These are phyloP conservation scores for Volucella inanis DNA, from an alignment of 2,888 invertebrate species.

Conservation along the genomic window DNA sequence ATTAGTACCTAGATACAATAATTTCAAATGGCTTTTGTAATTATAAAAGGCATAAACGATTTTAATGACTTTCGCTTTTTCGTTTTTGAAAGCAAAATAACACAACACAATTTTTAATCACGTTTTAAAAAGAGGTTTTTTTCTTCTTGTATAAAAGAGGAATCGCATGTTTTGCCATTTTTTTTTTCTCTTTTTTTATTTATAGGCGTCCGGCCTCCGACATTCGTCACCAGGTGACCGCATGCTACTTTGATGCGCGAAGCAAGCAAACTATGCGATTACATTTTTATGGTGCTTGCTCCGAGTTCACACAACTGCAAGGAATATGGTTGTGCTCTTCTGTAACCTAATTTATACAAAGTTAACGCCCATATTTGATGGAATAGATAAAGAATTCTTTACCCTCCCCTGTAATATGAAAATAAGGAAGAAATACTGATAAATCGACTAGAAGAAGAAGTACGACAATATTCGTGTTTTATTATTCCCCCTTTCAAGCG, in stretches of 20 bases:
- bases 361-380: conserved; percentile 67
- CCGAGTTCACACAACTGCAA: conserved; percentile 48
- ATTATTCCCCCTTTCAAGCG: neutral
- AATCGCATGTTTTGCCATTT: conserved; percentile 13
- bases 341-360: conserved; percentile 24
- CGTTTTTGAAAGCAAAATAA: conserved; percentile 2
- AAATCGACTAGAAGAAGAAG: conserved; percentile 7
- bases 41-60: neutral
- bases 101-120: conserved; percentile 29
- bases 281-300: conserved; percentile 66
- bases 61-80: conserved; percentile 10
- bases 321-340: conserved; percentile 65
- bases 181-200: conserved; percentile 53
- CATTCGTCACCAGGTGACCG: conserved; percentile 57
- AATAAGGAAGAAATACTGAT: conserved; percentile 45
- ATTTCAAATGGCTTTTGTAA: neutral
- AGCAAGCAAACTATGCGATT: conserved; percentile 72
- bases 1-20: neutral
- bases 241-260: conserved; percentile 74
- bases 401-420: conserved; percentile 53
- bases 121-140: conserved; percentile 2
- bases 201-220: conserved; percentile 70
- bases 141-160: conserved; percentile 42
- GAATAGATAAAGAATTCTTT: conserved; percentile 41
- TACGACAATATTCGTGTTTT: neutral